Percentiles rank a stretch among this genome's conserved stretches.
phyloP scores from a whole-genome alignment of 1,140 invertebrate genomes.

The Drosophila cardini region DNA sequence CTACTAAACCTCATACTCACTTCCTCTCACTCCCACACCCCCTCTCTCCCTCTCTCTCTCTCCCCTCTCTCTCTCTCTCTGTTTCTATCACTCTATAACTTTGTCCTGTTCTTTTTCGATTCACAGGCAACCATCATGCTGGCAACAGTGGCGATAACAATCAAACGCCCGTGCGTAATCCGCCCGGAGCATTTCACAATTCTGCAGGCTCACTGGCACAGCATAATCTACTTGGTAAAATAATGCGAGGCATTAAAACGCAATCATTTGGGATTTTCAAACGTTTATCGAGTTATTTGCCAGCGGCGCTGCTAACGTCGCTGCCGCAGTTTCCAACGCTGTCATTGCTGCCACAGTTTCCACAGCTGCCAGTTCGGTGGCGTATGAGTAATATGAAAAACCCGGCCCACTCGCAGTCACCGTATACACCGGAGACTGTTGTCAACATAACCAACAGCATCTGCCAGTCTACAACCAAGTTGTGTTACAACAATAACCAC shows the following conservation, averaged over 20 bases:
- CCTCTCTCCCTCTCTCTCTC: neutral
- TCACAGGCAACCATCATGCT: constrained; percentile 73
- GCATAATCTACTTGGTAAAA: constrained; percentile 84
- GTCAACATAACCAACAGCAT: constrained; percentile 53
- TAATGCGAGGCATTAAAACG: constrained; percentile 85
- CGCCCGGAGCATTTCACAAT: constrained; percentile 85
- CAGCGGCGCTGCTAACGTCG: constrained; percentile 48
- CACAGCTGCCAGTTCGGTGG: constrained; percentile 54
- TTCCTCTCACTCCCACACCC: neutral
- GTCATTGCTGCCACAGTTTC: constrained; percentile 35
- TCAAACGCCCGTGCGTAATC: constrained; percentile 85
- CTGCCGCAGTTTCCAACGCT: constrained; percentile 35
- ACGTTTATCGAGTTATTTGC: constrained; percentile 83
- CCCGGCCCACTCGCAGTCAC: constrained; percentile 10
- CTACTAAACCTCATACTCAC: constrained; percentile 45
- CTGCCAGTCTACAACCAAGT: constrained; percentile 38
- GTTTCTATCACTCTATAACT: constrained; percentile 7
- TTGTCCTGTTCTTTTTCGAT: constrained; percentile 20
- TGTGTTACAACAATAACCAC: constrained; percentile 12
- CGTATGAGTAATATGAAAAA: constrained; percentile 80
- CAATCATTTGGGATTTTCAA: constrained; percentile 85
- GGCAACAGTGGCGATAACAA: constrained; percentile 82
- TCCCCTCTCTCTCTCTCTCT: neutral
- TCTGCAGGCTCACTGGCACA: constrained; percentile 82
- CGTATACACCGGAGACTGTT: constrained; percentile 65